Evolutionary conservation across 1,140 invertebrate genomes (phyloP), one percentile per base, ranked within the genome.

Genomic region (Pogonognathellus flavescens): DNA sequence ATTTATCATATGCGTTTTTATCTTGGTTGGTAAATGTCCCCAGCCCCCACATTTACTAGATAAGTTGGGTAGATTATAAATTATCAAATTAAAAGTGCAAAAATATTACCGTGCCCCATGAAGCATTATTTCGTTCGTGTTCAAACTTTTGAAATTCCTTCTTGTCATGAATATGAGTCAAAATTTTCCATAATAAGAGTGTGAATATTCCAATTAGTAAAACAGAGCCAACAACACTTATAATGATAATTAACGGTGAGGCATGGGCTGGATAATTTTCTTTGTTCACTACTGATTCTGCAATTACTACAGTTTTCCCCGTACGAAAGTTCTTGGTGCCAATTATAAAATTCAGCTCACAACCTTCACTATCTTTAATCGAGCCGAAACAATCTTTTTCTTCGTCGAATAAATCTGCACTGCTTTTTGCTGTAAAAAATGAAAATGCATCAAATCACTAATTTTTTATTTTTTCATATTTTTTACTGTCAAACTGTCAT

Each of bases 141-240:
- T 96, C 93, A 90, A 97, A 97, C 87, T 93, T 94, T 13, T 94
- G 94, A 90, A 94, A 96, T 90, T 98, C 96, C 84, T 93, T 90
- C 57, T 94, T 91, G 90, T 98, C 96, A 83, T 96, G 94, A 13
- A 95, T 93, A 1, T 93, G 93, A 0, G 95, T 96, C 0, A 95
- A 89, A 14, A 96, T 90, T 90, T 97, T 97, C 96, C 96, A 98
- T 83, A 95, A 92, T 1, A 97, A 88, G 4, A 97, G 91, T 22
- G 95, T 91, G 1, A 93, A 90, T 14, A 97, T 89, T 2, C 96
- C 96, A 31, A 96, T 92, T 0, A 95, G 87, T 11, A 95, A 93
- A 80, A 95, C 95, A 16, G 93, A 93, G 59, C 93, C 92, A 85
- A 96, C 93, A 8, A 96, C 94, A 49, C 94, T 93, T 0, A 94